phyloP scores from a whole-genome alignment of 2,797 vertebrate species.

The Bradypus variegatus region DNA sequence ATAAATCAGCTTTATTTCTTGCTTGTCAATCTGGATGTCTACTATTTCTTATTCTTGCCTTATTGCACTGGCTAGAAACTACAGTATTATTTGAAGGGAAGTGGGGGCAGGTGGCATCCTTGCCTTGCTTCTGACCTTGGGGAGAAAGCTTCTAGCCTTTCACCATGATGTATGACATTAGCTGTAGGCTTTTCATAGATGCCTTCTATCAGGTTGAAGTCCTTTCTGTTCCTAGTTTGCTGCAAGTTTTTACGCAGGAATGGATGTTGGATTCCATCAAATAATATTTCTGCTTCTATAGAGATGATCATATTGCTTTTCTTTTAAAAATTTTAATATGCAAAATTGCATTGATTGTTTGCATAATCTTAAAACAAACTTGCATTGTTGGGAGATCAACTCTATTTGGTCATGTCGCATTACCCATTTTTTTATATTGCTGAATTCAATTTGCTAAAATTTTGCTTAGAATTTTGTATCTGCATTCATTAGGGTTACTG shows the following conservation, averaged over 20 bases:
- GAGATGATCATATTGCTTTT: neutral
- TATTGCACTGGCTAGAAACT: neutral
- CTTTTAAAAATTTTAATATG: neutral
- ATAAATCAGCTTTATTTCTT: too few relatives aligned
- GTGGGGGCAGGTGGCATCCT: neutral
- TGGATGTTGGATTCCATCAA: neutral
- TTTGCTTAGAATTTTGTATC: neutral
- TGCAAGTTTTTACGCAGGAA: too few relatives aligned
- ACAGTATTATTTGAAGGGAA: neutral
- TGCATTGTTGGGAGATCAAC: neutral
- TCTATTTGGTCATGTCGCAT: too few relatives aligned
- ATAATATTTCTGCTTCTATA: neutral
- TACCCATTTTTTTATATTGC: neutral
- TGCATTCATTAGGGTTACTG: neutral
- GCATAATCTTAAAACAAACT: neutral
- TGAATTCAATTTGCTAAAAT: neutral
- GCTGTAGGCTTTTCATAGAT: fast-evolving
- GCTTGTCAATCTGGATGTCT: too few relatives aligned
- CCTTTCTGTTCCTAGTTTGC: too few relatives aligned
- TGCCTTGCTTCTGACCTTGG: neutral
- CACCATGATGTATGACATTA: fast-evolving
- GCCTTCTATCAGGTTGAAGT: fast-evolving
- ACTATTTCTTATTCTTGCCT: neutral
- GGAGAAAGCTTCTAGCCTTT: neutral
- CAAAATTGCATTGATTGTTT: neutral